Base-by-base conservation (phyloP, 2,113 vertebrate genomes). In the Callionymus lyra region DNA sequence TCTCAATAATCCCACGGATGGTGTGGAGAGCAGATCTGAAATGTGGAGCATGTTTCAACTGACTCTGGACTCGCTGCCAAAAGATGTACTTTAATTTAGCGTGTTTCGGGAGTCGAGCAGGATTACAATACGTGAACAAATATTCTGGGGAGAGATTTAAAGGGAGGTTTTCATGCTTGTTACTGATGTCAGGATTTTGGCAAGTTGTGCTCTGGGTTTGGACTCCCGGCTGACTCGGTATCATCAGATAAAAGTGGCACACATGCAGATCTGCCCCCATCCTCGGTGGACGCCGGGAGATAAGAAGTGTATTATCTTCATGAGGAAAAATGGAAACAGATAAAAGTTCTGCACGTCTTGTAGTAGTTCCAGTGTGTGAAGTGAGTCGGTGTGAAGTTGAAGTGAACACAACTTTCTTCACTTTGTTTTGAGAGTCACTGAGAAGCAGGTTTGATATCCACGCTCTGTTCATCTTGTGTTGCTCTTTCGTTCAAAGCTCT, bases 211-310 rank as follows among this genome's bases (percentile, higher is more conserved):
- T 4, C 8, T 5, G 4, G 8, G 21, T 27, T 27, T 27, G 21
- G 21, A 27, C 21, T 27, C 21, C 21, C 4, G 21, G 8, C 21
- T 56, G 49, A 58, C 64, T 69, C 55, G 53, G 55, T 27, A 64
- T 71, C 56, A 62, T 69, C 56, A 60, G 59, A 72, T 70, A 56
- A 62, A 60, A 47, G 12, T 51, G 17, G 15, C 18, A 59, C 53
- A 58, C 17, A 10, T 19, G 33, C 32, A 63, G 58, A 72, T 66
- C 48, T 41, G 38, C 19, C 60, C 40, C 51, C 62, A 53, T 65
- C 57, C 53, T 59, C 56, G 57, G 62, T 65, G 51, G 65, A 60
- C 70, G 60, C 56, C 53, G 51, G 59, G 63, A 50, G 73, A 70
- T 76, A 74, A 69, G 56, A 52, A 8, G 21, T 8, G 4, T 27